These are phyloP conservation scores for Spisula solida DNA, from an alignment of 2,888 invertebrate genomes.

Conservation along the genomic window DNA sequence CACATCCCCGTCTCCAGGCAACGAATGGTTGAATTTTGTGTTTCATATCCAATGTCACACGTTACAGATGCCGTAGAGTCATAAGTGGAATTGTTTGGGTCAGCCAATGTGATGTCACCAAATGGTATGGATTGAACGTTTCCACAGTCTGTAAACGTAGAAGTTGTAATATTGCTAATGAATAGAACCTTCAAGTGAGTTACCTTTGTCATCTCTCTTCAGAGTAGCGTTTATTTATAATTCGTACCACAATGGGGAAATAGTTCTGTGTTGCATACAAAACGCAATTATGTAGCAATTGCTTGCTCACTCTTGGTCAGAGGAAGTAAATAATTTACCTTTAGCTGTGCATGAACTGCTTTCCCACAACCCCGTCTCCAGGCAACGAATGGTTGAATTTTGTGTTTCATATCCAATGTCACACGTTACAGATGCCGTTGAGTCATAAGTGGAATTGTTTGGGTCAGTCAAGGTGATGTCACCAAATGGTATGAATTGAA, in stretches of 20 bases:
- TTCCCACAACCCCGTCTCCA: slow-evolving; percentile 7
- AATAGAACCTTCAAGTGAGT: too few species aligned
- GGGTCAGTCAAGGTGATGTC: too few species aligned
- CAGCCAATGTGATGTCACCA: background rate
- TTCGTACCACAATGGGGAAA: too few species aligned
- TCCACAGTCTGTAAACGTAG: background rate
- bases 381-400: background rate
- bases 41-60: background rate
- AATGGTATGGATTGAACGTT: background rate
- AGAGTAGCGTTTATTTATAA: too few species aligned
- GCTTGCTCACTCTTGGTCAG: too few species aligned
- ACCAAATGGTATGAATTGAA: too few species aligned
- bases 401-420: background rate
- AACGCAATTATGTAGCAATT: too few species aligned
- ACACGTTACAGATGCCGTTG: background rate
- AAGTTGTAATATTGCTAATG: too few species aligned
- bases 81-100: background rate
- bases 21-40: background rate
- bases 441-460: background rate
- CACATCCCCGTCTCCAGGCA: background rate
- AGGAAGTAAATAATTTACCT: background rate
- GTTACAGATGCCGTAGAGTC: background rate
- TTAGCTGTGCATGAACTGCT: background rate
- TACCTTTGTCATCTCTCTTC: too few species aligned
- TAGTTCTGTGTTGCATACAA: too few species aligned